phyloP scores from a whole-genome alignment of 2,113 vertebrate genomes.

The Hemibagrus wyckioides region DNA sequence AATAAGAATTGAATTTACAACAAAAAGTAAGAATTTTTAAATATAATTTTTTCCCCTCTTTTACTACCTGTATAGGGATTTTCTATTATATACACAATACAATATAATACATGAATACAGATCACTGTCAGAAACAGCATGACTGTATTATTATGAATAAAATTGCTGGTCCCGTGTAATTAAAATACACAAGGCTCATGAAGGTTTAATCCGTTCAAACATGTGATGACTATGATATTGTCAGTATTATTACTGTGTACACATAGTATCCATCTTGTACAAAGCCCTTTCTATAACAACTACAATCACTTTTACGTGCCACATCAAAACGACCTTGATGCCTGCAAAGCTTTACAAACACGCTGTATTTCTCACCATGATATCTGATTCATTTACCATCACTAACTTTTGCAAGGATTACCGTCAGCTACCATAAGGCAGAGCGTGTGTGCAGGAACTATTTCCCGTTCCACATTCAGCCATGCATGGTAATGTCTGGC shows the following conservation, averaged over 20 bases:
- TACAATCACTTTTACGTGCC: not conserved
- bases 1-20: too few species aligned
- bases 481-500: conserved; percentile 1
- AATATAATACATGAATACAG: too few species aligned
- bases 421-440: not conserved
- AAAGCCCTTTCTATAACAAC: not conserved
- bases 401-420: not conserved
- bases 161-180: not conserved
- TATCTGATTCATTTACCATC: not conserved
- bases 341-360: not conserved
- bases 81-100: too few species aligned
- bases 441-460: not conserved
- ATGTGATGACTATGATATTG: not conserved
- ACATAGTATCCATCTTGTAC: not conserved
- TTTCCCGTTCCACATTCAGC: not conserved
- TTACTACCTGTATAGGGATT: too few species aligned
- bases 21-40: too few species aligned
- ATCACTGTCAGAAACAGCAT: too few species aligned
- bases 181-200: not conserved
- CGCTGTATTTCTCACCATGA: not conserved
- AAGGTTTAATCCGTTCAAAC: not conserved
- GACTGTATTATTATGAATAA: too few species aligned
- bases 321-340: not conserved
- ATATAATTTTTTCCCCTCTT: too few species aligned
- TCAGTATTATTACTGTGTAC: not conserved